phyloP scores from a whole-genome alignment of 2,113 vertebrate genomes.

The Haplotaxodon microlepis region DNA sequence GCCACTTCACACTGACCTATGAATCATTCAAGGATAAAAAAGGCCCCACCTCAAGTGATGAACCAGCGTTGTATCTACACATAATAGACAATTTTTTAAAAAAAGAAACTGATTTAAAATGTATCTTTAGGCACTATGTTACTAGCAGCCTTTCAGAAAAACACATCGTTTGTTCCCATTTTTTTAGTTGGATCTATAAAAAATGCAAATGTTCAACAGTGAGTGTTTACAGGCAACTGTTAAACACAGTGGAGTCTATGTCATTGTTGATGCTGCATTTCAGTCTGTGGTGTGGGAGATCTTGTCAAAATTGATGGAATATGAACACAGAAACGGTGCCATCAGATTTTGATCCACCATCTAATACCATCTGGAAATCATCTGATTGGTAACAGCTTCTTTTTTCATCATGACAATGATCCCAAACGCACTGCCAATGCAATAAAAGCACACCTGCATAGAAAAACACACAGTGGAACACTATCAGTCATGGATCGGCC shows the following conservation, averaged over 20 bases:
- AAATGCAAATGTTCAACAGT: not conserved
- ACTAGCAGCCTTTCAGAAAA: not conserved
- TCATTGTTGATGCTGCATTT: not conserved
- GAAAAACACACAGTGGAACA: not conserved
- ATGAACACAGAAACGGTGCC: not conserved
- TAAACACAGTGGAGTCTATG: not conserved
- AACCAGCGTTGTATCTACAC: not conserved
- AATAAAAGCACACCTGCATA: not conserved
- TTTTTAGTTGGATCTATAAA: not conserved
- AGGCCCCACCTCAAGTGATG: not conserved
- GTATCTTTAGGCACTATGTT: not conserved
- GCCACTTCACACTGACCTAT: not conserved
- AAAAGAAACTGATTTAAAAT: not conserved
- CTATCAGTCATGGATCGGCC: not conserved
- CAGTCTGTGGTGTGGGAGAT: not conserved
- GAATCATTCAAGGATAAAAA: not conserved
- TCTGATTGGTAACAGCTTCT: not conserved
- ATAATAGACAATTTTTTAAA: accelerated
- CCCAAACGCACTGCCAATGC: not conserved
- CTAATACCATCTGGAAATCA: not conserved
- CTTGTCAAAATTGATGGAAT: not conserved
- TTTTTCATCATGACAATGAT: not conserved
- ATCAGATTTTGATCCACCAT: not conserved
- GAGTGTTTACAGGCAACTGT: not conserved
- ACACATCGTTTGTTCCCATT: not conserved